Base-by-base conservation (phyloP, 2,888 invertebrate genomes). In the Drosophila maculinotata region DNA sequence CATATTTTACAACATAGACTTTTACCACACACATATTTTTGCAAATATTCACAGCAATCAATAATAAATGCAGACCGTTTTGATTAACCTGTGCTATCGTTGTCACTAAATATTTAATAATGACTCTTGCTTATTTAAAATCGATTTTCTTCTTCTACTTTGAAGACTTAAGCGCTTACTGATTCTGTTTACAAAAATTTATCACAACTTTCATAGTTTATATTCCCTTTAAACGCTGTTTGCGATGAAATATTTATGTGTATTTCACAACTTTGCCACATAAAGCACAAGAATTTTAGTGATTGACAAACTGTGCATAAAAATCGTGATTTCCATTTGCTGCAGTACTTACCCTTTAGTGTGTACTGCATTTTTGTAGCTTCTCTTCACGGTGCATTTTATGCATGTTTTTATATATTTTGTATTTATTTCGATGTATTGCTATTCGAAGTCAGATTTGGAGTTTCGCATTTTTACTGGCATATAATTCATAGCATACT, bases 401-500 rank as follows among this genome's bases (percentile, higher is more conserved):
- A 49, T 49, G 33, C 31, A 10, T 3, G n/a, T 52, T 35, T 45
- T 33, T 41, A 14, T 25, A 10, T 42, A 30, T 41, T 38, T 31
- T 30, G 26, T 31, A 8, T 36, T 36, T 33, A 36, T 59, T 54
- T 36, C 28, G 14, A 31, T 72, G 44, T 48, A 49, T 49, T 66
- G 15, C 39, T 14, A 26, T 35, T 53, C 28, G 30, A 30, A 44
- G 51, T 56, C 28, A 38, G 15, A 20, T 36, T 47, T 41, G 25
- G 28, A 36, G 17, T 12, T 52, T 39, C 28, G n/a, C n/a, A 25
- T 45, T 30, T 53, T 39, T 26, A 26, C 23, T 39, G 26, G 20
- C 44, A 15, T 38, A 30, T 44, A 52, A 48, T 31, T 57, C 33
- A 45, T 54, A 7, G 31, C 23, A 42, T 41, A 41, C 35, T 68